Percentiles rank a stretch among this genome's conserved stretches.
Conservation (phyloP, 1,140 invertebrate genomes). For the Acromyrmex heyeri region DNA sequence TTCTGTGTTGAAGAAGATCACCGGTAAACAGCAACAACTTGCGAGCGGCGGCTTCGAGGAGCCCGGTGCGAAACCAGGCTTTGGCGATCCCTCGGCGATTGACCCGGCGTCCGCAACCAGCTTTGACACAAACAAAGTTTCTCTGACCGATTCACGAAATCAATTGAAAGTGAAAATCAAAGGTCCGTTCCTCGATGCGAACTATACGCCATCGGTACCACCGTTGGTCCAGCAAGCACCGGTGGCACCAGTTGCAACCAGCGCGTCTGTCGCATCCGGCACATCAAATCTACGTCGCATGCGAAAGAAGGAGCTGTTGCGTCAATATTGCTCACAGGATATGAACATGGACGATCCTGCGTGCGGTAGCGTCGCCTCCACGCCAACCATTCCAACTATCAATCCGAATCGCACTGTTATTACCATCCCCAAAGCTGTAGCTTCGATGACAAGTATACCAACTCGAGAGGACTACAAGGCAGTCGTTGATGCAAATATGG, state of each 20-base stretch:
- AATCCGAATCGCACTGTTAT: conserved; percentile 90
- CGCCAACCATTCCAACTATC: conserved; percentile 88
- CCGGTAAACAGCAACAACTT: conserved; percentile 86
- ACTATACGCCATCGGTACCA: conserved; percentile 89
- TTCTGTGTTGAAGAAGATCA: conserved; percentile 85
- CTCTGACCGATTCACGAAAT: conserved; percentile 92
- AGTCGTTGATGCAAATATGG: conserved; percentile 89
- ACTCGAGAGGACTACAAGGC: conserved; percentile 93
- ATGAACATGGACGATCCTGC: conserved; percentile 93
- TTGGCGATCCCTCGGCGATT: conserved; percentile 69
- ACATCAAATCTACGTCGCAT: conserved; percentile 93
- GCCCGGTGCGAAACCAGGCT: conserved; percentile 71
- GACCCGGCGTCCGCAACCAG: conserved; percentile 58
- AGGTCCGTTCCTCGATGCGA: conserved; percentile 93
- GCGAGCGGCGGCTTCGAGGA: conserved; percentile 72
- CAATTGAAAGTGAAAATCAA: conserved; percentile 97
- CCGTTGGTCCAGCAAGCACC: conserved; percentile 87
- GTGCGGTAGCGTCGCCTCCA: conserved; percentile 84
- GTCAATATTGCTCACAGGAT: conserved; percentile 95
- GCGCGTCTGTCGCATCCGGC: conserved; percentile 84
- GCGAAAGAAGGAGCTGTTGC: conserved; percentile 95
- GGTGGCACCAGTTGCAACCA: conserved; percentile 85
- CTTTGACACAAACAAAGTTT: conserved; percentile 88
- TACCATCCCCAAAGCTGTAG: conserved; percentile 94
- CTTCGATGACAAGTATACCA: conserved; percentile 94